Base-by-base conservation (phyloP, 53 echinoderm and acorn worm species). In the Stichopus horrens region DNA sequence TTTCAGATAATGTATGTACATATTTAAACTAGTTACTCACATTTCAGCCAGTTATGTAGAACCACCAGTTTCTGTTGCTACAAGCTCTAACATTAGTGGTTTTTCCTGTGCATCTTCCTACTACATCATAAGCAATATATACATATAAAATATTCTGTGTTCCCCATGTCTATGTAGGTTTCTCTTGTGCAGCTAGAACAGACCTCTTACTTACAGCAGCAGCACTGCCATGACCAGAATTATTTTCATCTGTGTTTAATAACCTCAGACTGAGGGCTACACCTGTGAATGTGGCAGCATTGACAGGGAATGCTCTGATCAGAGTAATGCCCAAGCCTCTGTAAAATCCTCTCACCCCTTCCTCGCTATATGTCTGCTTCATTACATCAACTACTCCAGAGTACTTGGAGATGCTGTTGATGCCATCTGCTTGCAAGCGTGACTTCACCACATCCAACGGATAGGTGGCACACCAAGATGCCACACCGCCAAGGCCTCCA, bases 301-400 rank as follows among this genome's bases (percentile, higher is more conserved):
- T 99, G 56, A 95, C 95, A 4, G 99, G 99, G 86, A 99, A 99
- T 5, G 99, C 99, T 21, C 99, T 91, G 10, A 99, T 77, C 21
- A 99, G 89, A 6, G 94, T 93, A 51, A 94, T 91, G 5, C 94
- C 95, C 9, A 99, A 94, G 80, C 99, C 99, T 67, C 60, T 93
- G 56, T 89, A 76, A 53, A 96, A 94, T 5, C 94, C 99, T 37
- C 73, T 66, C 8, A 92, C 54, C 7, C 99, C 99, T 77, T 99
- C 99, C 19, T 90, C 87, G 9, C 82, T 91, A 63, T 90, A 90
- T 57, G 94, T 93, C 90, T 94, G 92, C 58, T 82, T 88, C 19
- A 94, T 82, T 54, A 93, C 93, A 77, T 99, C 96, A 1, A 94
- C 66, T 0, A 86, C 89, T 9, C 99, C 96, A 37, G 76, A 93